Evolutionary conservation across 2,888 invertebrate species (phyloP).

Genomic region (Parapristionchus giblindavisi): DNA sequence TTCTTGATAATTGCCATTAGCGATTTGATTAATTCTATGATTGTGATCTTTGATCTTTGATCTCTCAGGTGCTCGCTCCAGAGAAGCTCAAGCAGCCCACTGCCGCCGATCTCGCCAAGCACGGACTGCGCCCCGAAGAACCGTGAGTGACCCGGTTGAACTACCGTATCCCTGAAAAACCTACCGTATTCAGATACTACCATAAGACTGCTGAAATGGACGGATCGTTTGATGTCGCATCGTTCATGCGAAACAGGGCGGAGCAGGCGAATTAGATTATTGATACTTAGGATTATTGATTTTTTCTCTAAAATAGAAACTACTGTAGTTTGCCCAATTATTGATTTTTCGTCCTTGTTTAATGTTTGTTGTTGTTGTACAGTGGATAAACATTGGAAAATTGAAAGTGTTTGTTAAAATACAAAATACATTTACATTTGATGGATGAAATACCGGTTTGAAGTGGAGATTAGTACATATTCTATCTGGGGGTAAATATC

Average conservation of each 20-base stretch:
- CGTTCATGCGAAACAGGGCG: slow-evolving; percentile 50
- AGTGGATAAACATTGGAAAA: slow-evolving; percentile 21
- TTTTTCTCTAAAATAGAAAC: too few relatives aligned
- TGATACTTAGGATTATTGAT: too few relatives aligned
- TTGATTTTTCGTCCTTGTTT: slow-evolving; percentile 1
- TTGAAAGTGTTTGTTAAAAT: neutral
- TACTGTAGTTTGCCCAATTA: neutral
- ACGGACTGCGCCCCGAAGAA: slow-evolving; percentile 55
- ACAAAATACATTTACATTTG: neutral
- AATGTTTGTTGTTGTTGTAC: slow-evolving; percentile 36
- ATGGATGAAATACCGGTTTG: too few relatives aligned
- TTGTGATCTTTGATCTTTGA: neutral
- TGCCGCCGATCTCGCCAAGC: slow-evolving; percentile 54
- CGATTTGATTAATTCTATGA: neutral
- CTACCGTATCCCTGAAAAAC: neutral
- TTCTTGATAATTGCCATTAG: neutral
- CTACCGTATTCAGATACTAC: slow-evolving; percentile 43
- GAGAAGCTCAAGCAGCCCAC: slow-evolving; percentile 47
- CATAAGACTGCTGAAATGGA: slow-evolving; percentile 50
- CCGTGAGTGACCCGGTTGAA: slow-evolving; percentile 38
- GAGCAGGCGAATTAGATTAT: slow-evolving; percentile 5
- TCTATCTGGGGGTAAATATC: neutral
- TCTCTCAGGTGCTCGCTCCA: slow-evolving; percentile 52
- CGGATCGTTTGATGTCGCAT: slow-evolving; percentile 54
- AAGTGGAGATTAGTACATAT: slow-evolving; percentile 1